A percentile compares a stretch with the other conserved stretches of the same genome.
These are phyloP conservation scores for Pheosia tremula DNA, from an alignment of 2,888 invertebrate genomes.

Conservation along the genomic window DNA sequence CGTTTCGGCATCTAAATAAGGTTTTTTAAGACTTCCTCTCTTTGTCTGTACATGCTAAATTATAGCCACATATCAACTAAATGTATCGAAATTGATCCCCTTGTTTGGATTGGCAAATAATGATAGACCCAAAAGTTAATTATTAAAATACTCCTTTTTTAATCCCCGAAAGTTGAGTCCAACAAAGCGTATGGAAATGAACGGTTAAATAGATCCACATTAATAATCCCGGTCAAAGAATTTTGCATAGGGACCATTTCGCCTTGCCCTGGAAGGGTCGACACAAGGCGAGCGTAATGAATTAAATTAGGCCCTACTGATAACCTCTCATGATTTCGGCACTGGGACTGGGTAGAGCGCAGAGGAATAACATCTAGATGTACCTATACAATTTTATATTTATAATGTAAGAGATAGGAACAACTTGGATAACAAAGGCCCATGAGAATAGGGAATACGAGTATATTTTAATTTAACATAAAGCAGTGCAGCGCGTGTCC, in stretches of 20 bases:
- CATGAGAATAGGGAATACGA: too few species aligned
- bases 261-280: conserved; percentile 69
- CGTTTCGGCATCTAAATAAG: too few species aligned
- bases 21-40: too few species aligned
- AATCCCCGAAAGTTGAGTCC: background rate
- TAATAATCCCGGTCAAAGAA: conserved; percentile 65
- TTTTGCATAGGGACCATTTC: conserved; percentile 72
- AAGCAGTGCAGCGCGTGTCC: too few species aligned
- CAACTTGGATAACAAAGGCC: too few species aligned
- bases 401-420: too few species aligned
- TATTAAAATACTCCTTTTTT: background rate
- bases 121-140: background rate
- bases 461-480: too few species aligned
- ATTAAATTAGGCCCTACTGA: conserved; percentile 80
- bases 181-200: conserved; percentile 36
- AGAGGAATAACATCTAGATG: conserved; percentile 47
- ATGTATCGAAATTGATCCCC: too few species aligned
- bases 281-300: conserved; percentile 73
- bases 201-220: conserved; percentile 52
- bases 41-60: too few species aligned
- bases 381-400: conserved; percentile 8
- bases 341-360: conserved; percentile 41
- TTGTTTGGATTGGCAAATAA: too few species aligned
- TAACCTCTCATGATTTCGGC: conserved; percentile 74
- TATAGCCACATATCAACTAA: too few species aligned